Evolutionary conservation across 1,140 invertebrate species (phyloP).

Genomic region (Stegodyphus mimosarum): DNA sequence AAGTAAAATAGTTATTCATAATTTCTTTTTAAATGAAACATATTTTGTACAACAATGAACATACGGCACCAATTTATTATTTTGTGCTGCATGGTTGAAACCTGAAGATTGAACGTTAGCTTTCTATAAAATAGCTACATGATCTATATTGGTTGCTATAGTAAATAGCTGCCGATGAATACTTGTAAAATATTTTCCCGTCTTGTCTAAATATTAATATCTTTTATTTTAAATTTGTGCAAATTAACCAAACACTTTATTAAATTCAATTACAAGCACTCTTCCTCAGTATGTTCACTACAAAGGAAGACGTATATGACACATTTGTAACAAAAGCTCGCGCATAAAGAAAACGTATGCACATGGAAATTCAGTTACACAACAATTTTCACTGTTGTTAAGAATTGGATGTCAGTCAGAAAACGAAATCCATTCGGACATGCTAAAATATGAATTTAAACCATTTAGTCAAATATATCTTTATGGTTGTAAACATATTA

Average conservation of each 20-base stretch:
- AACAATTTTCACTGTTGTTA: not conserved
- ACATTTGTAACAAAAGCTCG: slow-evolving; percentile 50
- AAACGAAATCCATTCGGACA: not conserved
- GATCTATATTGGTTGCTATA: slow-evolving; percentile 23
- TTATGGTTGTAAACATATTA: not conserved
- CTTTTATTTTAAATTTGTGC: slow-evolving; percentile 19
- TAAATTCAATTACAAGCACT: not conserved
- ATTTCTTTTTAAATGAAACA: not conserved
- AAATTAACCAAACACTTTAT: slow-evolving; percentile 5
- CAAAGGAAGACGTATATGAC: slow-evolving; percentile 43
- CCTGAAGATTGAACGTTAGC: not conserved
- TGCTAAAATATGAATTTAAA: not conserved
- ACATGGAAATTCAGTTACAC: not conserved
- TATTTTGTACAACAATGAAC: not conserved
- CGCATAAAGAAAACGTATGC: slow-evolving; percentile 14
- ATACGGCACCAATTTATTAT: not conserved
- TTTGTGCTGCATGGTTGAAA: not conserved
- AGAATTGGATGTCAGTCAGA: not conserved
- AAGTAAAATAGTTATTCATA: not conserved
- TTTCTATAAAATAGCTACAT: slow-evolving; percentile 11
- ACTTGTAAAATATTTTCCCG: slow-evolving; percentile 23
- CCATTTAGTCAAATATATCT: not conserved
- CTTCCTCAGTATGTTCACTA: not conserved
- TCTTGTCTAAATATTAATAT: not conserved
- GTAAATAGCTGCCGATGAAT: slow-evolving; percentile 51